Evolutionary conservation across 2,113 vertebrate genomes (phyloP).

Genomic region (Psilopogon haemacephalus): DNA sequence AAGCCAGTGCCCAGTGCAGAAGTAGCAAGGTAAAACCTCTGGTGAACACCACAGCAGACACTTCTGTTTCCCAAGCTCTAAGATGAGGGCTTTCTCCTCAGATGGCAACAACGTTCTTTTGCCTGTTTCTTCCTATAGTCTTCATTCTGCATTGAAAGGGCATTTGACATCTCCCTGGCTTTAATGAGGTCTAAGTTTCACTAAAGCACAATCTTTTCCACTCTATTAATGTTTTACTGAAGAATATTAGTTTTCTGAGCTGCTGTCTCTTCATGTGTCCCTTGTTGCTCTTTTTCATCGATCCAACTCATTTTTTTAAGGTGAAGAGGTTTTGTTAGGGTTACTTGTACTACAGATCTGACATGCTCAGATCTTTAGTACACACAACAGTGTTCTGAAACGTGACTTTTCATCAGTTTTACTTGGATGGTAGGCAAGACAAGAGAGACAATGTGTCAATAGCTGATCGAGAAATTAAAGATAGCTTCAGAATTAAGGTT

Average conservation of each 20-base stretch:
- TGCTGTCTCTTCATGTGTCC: neutral
- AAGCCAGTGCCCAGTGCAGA: neutral
- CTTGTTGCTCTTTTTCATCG: neutral
- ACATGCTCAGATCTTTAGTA: neutral
- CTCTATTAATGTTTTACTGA: neutral
- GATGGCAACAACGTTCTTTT: neutral
- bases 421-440: neutral
- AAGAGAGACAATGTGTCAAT: neutral
- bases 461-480: neutral
- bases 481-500: neutral
- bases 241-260: neutral
- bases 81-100: neutral
- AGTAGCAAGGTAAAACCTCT: neutral
- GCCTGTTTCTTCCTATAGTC: neutral
- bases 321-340: too few relatives aligned
- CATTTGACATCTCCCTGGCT: neutral
- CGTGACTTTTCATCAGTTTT: neutral
- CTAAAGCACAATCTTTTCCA: neutral
- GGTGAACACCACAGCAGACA: neutral
- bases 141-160: neutral
- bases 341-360: neutral
- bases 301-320: neutral
- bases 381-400: neutral
- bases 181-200: neutral
- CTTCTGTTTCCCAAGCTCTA: neutral